Conservation (phyloP, 2,888 invertebrate genomes). For the Hedychridium roseum region DNA sequence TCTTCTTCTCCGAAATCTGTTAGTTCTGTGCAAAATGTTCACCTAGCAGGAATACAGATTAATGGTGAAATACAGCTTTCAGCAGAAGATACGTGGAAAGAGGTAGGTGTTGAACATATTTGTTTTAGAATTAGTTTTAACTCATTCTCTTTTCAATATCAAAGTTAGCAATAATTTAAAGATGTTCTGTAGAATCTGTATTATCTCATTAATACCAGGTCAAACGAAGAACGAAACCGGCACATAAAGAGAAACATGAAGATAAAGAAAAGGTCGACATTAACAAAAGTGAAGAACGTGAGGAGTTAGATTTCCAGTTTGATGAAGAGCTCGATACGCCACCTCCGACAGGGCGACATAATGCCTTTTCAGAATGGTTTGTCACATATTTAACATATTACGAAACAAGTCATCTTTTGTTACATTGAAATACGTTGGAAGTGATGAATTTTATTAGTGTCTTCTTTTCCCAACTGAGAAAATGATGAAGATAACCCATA, state of each 20-base stretch:
- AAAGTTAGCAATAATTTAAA: too few relatives aligned
- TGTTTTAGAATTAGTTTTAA: too few relatives aligned
- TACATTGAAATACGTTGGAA: too few relatives aligned
- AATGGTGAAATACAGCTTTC: constrained; percentile 40
- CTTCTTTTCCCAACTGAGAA: constrained; percentile 56
- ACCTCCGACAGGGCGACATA: constrained; percentile 80
- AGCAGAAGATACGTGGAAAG: constrained; percentile 68
- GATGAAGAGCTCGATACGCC: constrained; percentile 90
- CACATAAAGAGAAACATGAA: constrained; percentile 52
- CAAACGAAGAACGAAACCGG: constrained; percentile 61
- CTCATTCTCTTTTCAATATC: too few relatives aligned
- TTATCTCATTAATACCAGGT: too few relatives aligned
- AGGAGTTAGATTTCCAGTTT: constrained; percentile 95
- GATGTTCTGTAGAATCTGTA: too few relatives aligned
- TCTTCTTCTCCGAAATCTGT: too few relatives aligned
- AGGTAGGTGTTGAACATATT: too few relatives aligned
- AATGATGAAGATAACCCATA: constrained; percentile 24
- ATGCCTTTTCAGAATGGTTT: constrained; percentile 80
- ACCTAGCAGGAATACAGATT: constrained; percentile 23
- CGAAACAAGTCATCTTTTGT: not conserved
- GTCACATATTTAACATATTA: constrained; percentile 1
- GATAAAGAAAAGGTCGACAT: constrained; percentile 42
- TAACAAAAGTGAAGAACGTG: constrained; percentile 66
- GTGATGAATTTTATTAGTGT: constrained; percentile 46
- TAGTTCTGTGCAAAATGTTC: constrained; percentile 4